phyloP scores from a whole-genome alignment of 1,140 invertebrate species.

The Bombus confusus region DNA sequence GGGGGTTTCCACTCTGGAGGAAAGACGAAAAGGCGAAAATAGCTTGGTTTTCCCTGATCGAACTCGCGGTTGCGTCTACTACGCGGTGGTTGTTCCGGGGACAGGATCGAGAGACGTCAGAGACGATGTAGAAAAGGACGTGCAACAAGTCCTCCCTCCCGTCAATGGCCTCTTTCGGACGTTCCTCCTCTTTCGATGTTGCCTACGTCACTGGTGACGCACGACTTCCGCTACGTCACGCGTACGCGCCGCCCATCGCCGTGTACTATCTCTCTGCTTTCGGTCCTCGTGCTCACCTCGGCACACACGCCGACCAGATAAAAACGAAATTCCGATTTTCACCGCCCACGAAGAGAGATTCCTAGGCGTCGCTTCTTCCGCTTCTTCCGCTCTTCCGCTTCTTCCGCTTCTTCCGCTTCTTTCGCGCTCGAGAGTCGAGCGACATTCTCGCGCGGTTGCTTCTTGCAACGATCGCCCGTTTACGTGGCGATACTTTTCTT shows the following conservation, averaged over 20 bases:
- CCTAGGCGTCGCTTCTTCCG: not conserved
- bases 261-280: slow-evolving; percentile 1
- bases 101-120: slow-evolving; percentile 10
- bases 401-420: not conserved
- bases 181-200: slow-evolving; percentile 67
- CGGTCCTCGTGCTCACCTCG: not conserved
- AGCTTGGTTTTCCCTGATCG: not conserved
- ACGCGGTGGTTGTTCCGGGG: not conserved
- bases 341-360: slow-evolving; percentile 7
- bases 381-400: not conserved
- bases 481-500: not conserved
- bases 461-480: not conserved
- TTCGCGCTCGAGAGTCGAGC: not conserved
- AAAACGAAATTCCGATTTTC: slow-evolving; percentile 34
- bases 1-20: not conserved
- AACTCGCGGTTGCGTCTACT: not conserved
- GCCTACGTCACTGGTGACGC: slow-evolving; percentile 79
- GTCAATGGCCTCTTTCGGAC: slow-evolving; percentile 74
- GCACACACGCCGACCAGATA: not conserved
- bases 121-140: slow-evolving; percentile 69
- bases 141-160: slow-evolving; percentile 78
- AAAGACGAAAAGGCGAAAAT: not conserved
- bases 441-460: not conserved
- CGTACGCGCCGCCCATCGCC: slow-evolving; percentile 61
- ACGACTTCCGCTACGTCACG: slow-evolving; percentile 77